These are phyloP conservation scores for Eulemur coronatus DNA, from an alignment of 2,797 vertebrate species.

Conservation along the genomic window DNA sequence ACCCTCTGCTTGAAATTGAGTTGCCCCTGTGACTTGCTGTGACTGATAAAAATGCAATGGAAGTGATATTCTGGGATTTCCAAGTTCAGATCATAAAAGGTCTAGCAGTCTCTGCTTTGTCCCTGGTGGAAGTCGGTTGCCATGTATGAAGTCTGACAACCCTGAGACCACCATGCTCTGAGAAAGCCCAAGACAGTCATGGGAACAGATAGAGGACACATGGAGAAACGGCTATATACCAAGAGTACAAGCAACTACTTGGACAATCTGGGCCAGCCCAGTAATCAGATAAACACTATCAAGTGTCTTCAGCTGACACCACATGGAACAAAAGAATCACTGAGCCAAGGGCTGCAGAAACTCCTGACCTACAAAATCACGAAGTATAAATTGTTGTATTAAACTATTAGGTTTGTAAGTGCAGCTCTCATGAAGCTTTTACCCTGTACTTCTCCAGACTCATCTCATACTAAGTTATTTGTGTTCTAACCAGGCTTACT, in stretches of 20 bases:
- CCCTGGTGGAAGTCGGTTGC: background rate
- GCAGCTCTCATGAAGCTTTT: background rate
- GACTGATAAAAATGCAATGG: background rate
- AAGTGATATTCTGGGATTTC: background rate
- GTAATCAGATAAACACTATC: background rate
- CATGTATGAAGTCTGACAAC: background rate
- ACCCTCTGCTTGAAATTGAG: constrained; percentile 27
- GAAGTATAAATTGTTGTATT: background rate
- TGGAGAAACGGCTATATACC: background rate
- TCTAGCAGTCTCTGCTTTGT: background rate
- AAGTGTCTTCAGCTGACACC: background rate
- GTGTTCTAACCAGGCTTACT: background rate
- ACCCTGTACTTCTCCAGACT: background rate
- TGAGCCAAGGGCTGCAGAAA: background rate
- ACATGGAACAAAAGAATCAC: background rate
- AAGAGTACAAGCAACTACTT: background rate
- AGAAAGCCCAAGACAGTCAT: background rate
- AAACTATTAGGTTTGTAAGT: background rate
- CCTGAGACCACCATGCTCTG: background rate
- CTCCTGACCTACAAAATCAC: background rate
- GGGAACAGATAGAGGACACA: background rate
- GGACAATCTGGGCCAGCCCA: background rate
- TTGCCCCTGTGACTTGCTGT: background rate
- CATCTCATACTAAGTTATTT: background rate
- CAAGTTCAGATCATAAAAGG: background rate